These are phyloP conservation scores for Probaryconus sp. DNA, from an alignment of 1,140 invertebrate genomes.

Conservation along the genomic window DNA sequence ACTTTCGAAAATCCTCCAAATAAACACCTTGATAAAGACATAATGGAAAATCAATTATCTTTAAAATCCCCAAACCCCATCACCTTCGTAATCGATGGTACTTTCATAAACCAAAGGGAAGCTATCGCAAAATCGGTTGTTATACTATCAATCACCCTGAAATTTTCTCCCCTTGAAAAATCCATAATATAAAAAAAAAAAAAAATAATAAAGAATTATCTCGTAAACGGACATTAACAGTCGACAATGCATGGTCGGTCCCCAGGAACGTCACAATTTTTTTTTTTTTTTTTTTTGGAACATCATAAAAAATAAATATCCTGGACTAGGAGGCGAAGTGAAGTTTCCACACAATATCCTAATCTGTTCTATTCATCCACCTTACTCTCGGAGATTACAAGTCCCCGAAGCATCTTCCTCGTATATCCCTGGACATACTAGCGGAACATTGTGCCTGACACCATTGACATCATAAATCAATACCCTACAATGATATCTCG, in stretches of 20 bases:
- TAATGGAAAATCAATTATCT: too few species aligned
- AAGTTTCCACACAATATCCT: constrained; percentile 29
- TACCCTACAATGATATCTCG: constrained; percentile 49
- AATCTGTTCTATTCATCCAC: constrained; percentile 36
- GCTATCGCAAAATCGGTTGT: constrained; percentile 12
- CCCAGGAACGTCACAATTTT: constrained; percentile 6
- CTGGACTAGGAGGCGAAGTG: neutral
- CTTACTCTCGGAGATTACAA: constrained; percentile 35
- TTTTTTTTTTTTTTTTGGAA: too few species aligned
- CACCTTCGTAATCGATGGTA: constrained; percentile 5
- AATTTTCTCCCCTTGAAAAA: neutral
- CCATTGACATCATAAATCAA: constrained; percentile 49
- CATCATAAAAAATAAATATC: constrained; percentile 17
- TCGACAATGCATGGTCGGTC: constrained; percentile 19
- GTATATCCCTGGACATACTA: constrained; percentile 25
- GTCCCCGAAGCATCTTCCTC: constrained; percentile 32
- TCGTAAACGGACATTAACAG: constrained; percentile 27
- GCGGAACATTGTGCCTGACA: constrained; percentile 25
- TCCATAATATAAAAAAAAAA: too few species aligned
- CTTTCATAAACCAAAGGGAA: too few species aligned
- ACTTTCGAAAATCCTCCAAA: too few species aligned
- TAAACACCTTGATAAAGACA: too few species aligned
- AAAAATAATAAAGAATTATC: constrained; percentile 37
- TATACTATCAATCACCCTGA: constrained; percentile 33
- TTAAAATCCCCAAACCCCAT: constrained; percentile 42